Evolutionary conservation across 2,888 invertebrate genomes (phyloP).

Genomic region (Hemaris fuciformis): DNA sequence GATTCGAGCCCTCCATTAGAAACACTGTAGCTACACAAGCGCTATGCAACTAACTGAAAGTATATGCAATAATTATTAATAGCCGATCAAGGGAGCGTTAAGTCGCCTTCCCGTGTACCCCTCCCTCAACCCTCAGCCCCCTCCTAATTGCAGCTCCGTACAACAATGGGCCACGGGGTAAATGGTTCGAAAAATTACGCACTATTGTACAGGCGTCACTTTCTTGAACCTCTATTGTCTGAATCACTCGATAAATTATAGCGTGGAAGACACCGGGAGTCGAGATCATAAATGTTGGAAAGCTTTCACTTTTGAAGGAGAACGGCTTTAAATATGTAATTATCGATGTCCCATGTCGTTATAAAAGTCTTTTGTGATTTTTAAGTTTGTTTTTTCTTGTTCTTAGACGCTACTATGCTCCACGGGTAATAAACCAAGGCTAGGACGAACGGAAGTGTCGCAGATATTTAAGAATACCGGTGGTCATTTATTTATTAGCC

Average conservation of each 20-base stretch:
- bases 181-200: conserved; percentile 70
- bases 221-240: conserved; percentile 20
- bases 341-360: background rate
- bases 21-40: conserved; percentile 8
- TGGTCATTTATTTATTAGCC: no score
- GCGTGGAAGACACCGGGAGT: background rate
- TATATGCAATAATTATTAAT: conserved; percentile 52
- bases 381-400: no score
- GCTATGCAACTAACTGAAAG: conserved; percentile 32
- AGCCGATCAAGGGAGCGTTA: conserved; percentile 42
- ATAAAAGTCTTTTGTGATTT: background rate
- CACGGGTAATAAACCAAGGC: no score
- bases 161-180: conserved; percentile 47
- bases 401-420: no score
- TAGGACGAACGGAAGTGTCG: no score
- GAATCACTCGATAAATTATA: background rate
- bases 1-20: background rate
- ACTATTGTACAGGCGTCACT: conserved; percentile 47
- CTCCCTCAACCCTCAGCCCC: conserved; percentile 18
- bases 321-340: background rate
- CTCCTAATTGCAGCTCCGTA: conserved; percentile 46
- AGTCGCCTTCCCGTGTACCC: conserved; percentile 13
- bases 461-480: no score
- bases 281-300: background rate
- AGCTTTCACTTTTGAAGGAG: background rate